phyloP scores from a whole-genome alignment of 2,888 invertebrate genomes.

The Monopis laevigella region DNA sequence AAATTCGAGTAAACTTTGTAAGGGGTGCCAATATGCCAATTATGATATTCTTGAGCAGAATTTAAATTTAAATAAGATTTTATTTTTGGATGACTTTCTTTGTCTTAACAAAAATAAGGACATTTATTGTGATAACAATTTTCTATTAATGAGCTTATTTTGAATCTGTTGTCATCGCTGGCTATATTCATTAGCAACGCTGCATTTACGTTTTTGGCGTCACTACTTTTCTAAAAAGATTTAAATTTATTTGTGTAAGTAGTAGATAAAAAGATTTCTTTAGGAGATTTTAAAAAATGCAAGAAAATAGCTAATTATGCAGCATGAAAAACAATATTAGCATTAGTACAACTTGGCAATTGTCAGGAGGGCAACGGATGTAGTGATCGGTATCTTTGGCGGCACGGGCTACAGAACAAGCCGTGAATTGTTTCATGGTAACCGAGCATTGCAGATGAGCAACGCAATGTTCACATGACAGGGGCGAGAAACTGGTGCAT shows the following conservation, averaged over 20 bases:
- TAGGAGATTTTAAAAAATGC: constrained; percentile 39
- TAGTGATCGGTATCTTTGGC: constrained; percentile 39
- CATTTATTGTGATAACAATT: too few species aligned
- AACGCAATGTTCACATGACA: constrained; percentile 3
- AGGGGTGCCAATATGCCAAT: constrained; percentile 1
- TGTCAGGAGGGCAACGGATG: constrained; percentile 59
- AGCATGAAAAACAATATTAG: not conserved
- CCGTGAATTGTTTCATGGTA: constrained; percentile 6
- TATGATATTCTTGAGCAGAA: too few species aligned
- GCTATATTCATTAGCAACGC: too few species aligned
- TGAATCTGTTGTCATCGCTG: too few species aligned
- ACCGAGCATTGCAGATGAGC: constrained; percentile 7
- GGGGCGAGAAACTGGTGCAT: constrained; percentile 6
- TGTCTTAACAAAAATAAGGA: too few species aligned
- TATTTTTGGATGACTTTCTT: constrained; percentile 21
- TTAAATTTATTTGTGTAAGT: not conserved
- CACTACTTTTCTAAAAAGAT: too few species aligned
- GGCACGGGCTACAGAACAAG: constrained; percentile 21
- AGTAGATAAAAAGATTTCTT: too few species aligned
- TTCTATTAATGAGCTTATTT: too few species aligned
- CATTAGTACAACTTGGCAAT: constrained; percentile 29
- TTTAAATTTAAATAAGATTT: too few species aligned
- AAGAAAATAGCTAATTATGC: too few species aligned
- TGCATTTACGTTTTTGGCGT: too few species aligned
- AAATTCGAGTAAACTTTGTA: not conserved